Conservation (phyloP, 2,113 vertebrate species). For the Nanger granti region DNA sequence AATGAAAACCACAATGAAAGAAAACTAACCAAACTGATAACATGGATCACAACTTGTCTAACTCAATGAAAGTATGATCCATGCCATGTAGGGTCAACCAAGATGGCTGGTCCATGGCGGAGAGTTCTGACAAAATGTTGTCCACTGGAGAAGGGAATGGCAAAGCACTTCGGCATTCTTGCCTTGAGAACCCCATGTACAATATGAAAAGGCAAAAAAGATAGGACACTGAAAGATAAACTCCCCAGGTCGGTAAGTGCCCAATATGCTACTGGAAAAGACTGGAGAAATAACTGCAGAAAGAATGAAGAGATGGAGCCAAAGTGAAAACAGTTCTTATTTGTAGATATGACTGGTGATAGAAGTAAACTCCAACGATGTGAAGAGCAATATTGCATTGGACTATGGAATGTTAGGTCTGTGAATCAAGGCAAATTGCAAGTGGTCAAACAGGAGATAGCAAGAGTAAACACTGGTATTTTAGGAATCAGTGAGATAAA, state of each 20-base stretch:
- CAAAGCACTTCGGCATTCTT: not conserved
- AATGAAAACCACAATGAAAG: not conserved
- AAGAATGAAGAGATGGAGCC: not conserved
- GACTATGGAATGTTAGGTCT: not conserved
- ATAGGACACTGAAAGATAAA: not conserved
- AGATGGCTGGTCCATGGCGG: not conserved
- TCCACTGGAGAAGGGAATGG: not conserved
- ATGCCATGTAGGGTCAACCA: not conserved
- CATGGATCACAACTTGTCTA: not conserved
- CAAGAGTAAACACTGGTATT: not conserved
- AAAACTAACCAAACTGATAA: not conserved
- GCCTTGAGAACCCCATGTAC: not conserved
- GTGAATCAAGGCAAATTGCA: not conserved
- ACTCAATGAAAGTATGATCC: not conserved
- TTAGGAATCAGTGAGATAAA: not conserved
- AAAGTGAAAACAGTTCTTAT: not conserved
- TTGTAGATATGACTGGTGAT: not conserved
- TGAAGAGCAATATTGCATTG: not conserved
- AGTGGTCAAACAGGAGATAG: not conserved
- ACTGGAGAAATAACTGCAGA: not conserved
- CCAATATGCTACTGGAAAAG: not conserved
- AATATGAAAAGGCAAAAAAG: not conserved
- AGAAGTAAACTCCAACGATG: not conserved
- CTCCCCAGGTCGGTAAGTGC: not conserved
- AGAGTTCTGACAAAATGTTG: not conserved